These are phyloP conservation scores for Cheilinus undulatus DNA, from an alignment of 2,113 vertebrate species.

Conservation along the genomic window DNA sequence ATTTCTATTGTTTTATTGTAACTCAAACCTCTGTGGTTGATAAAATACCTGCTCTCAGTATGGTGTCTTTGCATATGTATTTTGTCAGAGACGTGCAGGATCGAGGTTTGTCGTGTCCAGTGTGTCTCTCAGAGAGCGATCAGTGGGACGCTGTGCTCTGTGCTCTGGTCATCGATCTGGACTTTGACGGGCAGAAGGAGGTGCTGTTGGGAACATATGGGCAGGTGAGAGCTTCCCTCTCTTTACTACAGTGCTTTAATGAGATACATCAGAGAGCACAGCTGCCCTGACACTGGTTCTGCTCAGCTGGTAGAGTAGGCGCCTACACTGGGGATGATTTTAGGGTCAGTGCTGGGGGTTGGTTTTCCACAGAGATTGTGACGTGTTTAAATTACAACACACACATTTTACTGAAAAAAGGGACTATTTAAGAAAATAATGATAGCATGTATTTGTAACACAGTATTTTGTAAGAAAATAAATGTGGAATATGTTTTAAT, in stretches of 20 bases:
- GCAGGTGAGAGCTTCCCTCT: constrained; percentile 74
- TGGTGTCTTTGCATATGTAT: constrained; percentile 14
- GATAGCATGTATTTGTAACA: too few species aligned
- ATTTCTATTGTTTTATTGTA: background rate
- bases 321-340: too few species aligned
- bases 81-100: constrained; percentile 86
- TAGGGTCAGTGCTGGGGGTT: too few species aligned
- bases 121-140: constrained; percentile 86
- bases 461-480: too few species aligned
- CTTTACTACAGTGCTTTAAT: background rate
- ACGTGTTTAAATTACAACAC: too few species aligned
- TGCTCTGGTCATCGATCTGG: constrained; percentile 88
- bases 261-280: background rate
- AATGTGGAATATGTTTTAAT: too few species aligned
- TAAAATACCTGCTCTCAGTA: background rate
- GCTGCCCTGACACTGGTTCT: background rate
- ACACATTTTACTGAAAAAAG: too few species aligned
- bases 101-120: constrained; percentile 81
- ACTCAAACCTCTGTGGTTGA: background rate
- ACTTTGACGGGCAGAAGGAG: constrained; percentile 88
- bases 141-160: constrained; percentile 90
- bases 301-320: too few species aligned
- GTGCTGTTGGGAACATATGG: constrained; percentile 87
- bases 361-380: too few species aligned
- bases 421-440: too few species aligned